phyloP scores from a whole-genome alignment of 2,888 invertebrate species.

The Drosophila anceps region DNA sequence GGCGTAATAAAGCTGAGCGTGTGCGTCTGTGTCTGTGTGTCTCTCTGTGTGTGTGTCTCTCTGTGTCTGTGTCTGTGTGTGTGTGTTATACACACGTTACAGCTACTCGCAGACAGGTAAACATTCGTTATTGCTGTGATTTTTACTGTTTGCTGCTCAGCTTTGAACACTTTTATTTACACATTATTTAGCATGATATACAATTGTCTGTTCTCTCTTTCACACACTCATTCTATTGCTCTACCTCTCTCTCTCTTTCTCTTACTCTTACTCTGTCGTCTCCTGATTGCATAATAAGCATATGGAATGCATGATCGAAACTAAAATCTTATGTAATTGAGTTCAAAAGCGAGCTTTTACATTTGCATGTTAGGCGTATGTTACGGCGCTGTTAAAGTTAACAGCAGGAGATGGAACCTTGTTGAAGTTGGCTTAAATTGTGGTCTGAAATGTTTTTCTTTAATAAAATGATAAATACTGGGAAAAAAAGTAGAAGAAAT shows the following conservation, averaged over 20 bases:
- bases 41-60: background rate
- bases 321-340: background rate
- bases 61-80: conserved; percentile 8
- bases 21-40: conserved; percentile 3
- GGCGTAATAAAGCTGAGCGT: conserved; percentile 64
- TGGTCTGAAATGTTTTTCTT: background rate
- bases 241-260: background rate
- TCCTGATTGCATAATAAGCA: conserved; percentile 13
- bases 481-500: no score
- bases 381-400: conserved; percentile 1
- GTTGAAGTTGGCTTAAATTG: background rate
- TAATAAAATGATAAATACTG: no score
- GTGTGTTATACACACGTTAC: conserved; percentile 45
- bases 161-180: conserved; percentile 37
- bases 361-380: background rate
- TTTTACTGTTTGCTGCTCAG: conserved; percentile 31
- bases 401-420: background rate
- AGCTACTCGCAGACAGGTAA: conserved; percentile 33
- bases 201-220: background rate
- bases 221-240: background rate
- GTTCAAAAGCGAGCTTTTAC: background rate
- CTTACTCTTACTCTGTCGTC: background rate
- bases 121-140: conserved; percentile 14
- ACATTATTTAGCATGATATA: conserved; percentile 40
- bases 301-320: background rate